Base-by-base conservation (phyloP, 2,888 invertebrate genomes). In the Leuctra nigra region DNA sequence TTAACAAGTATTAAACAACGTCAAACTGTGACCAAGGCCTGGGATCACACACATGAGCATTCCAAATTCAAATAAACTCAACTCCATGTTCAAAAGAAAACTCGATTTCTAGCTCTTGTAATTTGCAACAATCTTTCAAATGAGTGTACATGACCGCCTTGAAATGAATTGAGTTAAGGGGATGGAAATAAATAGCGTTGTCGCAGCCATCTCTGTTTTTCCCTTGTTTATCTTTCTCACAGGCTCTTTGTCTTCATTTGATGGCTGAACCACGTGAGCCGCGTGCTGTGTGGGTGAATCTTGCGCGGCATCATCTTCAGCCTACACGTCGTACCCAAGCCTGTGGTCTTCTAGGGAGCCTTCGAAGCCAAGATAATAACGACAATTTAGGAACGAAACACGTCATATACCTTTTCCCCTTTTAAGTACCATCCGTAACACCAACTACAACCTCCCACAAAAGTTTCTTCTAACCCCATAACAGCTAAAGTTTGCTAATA, bases 331-430 rank as follows among this genome's bases (percentile, higher is more conserved):
- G n/a, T n/a, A n/a, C n/a, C n/a, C n/a, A n/a, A n/a, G n/a, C n/a
- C n/a, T n/a, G n/a, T n/a, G n/a, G n/a, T n/a, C n/a, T n/a, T n/a
- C n/a, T n/a, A n/a, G n/a, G n/a, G n/a, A n/a, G n/a, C n/a, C n/a
- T n/a, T n/a, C 29, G 29, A 29, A 11, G 11, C 41, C 7, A 18
- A 22, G 50, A 50, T 50, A 50, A 50, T 50, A 35, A n/a, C 35
- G 50, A 50, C 50, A 50, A 50, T 50, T 50, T 50, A 50, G 50
- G 50, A 50, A 50, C 50, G 50, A 35, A 35, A 50, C 50, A 50
- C 50, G 50, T 50, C 50, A 50, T 33, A 20, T 50, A 50, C 50
- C 50, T 50, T 50, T 50, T 50, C 33, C 50, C 50, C 29, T 33
- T 50, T 50, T 50, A 48, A 50, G 50, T 33, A 33, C 35, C 33